Conservation (phyloP, 2,888 invertebrate genomes). For the Tetheella fluctuosa region DNA sequence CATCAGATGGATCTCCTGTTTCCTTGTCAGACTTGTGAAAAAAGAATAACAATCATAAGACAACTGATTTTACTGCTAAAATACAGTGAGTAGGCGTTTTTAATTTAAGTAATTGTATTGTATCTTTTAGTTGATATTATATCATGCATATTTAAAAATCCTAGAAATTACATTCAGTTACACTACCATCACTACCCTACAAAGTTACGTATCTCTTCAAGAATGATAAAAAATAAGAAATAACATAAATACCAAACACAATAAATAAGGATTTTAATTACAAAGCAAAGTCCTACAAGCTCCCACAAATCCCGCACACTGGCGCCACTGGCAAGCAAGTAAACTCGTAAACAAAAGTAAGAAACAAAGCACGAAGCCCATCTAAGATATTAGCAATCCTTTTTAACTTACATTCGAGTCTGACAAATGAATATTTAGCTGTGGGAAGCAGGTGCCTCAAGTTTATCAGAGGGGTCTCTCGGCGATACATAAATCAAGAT, state of each 20-base stretch:
- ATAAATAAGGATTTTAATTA: constrained; percentile 19
- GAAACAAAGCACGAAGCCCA: constrained; percentile 47
- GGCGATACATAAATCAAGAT: constrained; percentile 65
- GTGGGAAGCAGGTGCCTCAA: constrained; percentile 61
- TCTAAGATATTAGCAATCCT: constrained; percentile 80
- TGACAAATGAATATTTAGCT: constrained; percentile 80
- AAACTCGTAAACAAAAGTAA: constrained; percentile 23
- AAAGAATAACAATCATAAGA: too few species aligned
- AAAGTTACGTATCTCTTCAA: too few species aligned
- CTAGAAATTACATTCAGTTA: too few species aligned
- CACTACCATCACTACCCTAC: too few species aligned
- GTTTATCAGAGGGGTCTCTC: constrained; percentile 50
- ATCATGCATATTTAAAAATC: too few species aligned
- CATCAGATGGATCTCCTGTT: too few species aligned
- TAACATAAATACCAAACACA: constrained; percentile 9
- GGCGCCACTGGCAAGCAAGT: constrained; percentile 12
- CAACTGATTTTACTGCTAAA: too few species aligned
- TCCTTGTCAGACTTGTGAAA: too few species aligned
- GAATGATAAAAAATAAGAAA: neutral
- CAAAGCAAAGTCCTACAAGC: constrained; percentile 20
- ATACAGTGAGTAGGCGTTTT: too few species aligned
- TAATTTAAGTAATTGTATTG: too few species aligned
- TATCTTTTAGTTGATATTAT: too few species aligned
- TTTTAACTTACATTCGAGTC: constrained; percentile 73
- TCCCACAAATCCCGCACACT: constrained; percentile 31